These are phyloP conservation scores for Pogoniulus pusillus DNA, from an alignment of 2,797 vertebrate species.

Conservation along the genomic window DNA sequence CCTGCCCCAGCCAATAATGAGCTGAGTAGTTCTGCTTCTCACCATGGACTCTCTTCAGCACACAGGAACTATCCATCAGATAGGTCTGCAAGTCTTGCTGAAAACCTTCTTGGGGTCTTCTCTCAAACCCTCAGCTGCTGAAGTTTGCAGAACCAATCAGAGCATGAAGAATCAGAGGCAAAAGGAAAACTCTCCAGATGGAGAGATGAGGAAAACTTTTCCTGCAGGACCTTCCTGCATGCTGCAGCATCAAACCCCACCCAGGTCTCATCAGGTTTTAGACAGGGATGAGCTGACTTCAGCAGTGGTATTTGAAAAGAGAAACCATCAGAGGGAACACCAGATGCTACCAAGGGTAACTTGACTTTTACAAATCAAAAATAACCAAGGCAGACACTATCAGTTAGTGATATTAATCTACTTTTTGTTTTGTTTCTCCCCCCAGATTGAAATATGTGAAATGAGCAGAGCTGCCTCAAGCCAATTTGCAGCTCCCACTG, in stretches of 20 bases:
- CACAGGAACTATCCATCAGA: neutral
- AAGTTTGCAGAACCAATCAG: neutral
- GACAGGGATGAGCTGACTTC: neutral
- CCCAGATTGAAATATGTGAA: conserved; percentile 71
- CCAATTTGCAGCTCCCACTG: conserved; percentile 65
- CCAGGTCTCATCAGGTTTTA: neutral
- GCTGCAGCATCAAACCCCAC: fast-evolving
- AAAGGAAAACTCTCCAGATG: neutral
- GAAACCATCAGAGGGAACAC: neutral
- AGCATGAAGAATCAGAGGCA: neutral
- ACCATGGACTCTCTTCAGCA: neutral
- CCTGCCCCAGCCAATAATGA: neutral
- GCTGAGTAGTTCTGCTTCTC: neutral
- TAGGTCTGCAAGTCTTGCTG: neutral
- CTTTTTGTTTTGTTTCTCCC: neutral
- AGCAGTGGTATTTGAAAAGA: neutral
- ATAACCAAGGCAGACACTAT: conserved; percentile 32
- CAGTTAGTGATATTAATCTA: conserved; percentile 63
- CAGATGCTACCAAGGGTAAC: conserved; percentile 12
- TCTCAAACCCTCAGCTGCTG: neutral
- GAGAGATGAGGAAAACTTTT: neutral
- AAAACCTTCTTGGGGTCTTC: neutral
- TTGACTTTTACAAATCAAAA: conserved; percentile 56
- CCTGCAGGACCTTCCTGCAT: neutral
- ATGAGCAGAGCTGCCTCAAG: conserved; percentile 59